Conservation (phyloP, 2,113 vertebrate genomes). For the Nesogale talazaci region DNA sequence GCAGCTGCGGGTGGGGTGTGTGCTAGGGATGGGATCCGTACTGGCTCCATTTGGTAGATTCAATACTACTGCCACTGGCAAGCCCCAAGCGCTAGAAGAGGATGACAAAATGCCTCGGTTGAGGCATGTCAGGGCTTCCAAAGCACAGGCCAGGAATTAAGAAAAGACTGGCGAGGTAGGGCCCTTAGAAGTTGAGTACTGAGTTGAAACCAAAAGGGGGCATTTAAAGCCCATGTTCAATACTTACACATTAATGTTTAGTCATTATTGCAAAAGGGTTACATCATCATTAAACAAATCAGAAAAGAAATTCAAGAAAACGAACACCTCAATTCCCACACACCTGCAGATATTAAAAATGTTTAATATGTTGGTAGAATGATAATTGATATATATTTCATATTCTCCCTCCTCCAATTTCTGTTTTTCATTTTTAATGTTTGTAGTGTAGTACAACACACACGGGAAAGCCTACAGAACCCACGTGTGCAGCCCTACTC, state of each 20-base stretch:
- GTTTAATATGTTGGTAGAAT: neutral
- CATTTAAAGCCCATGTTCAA: neutral
- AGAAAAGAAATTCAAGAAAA: constrained; percentile 46
- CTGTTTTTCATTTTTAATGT: neutral
- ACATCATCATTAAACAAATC: neutral
- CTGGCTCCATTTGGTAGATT: neutral
- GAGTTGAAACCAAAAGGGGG: too few relatives aligned
- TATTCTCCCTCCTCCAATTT: neutral
- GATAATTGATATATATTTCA: neutral
- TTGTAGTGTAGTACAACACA: too few relatives aligned
- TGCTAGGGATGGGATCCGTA: too few relatives aligned
- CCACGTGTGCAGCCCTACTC: too few relatives aligned
- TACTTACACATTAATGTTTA: constrained; percentile 24
- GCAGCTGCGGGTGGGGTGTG: neutral
- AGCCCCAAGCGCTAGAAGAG: neutral
- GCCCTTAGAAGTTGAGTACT: too few relatives aligned
- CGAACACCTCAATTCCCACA: neutral
- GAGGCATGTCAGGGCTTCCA: neutral
- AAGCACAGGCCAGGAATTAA: neutral
- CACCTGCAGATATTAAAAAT: neutral
- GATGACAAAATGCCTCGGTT: neutral
- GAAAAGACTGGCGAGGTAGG: too few relatives aligned
- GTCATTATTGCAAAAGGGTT: constrained; percentile 8
- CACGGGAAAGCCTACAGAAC: too few relatives aligned
- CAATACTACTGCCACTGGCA: neutral